Evolutionary conservation across 37 sponge, comb jelly and placozoan species (phyloP), one percentile per base, ranked within the genome.

Genomic region (Cladorhizidae sp.): DNA sequence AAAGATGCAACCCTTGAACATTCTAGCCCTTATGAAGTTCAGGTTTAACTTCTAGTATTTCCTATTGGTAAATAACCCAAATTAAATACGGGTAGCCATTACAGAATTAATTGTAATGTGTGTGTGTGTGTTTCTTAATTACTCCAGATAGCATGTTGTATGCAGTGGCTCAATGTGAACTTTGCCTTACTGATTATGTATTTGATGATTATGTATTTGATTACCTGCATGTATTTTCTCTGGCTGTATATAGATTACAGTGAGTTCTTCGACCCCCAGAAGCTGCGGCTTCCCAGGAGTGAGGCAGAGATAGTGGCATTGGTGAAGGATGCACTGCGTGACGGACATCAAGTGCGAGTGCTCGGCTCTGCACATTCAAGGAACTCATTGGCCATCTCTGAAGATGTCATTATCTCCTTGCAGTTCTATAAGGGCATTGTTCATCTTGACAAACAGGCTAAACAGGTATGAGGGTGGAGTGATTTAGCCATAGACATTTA

Each of bases 341-440:
- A 81, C 6, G 83, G 86, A 17, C 77, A 54, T n/a, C 72, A 45
- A 45, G 29, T 92, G 7, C 75, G 83, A 31, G 82, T 88, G 0
- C 42, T 92, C 0, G 93, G 90, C 12, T 76, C 93, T 21, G 89
- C 90, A 18, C 93, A 92, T 59, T 89, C 93, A 0, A 59, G 90
- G 67, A 85, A 81, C 1, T 45, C 80, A 33, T 40, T 92, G 38
- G 93, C 93, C 26, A 33, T 31, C 40, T 75, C 86, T 18, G 73
- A 83, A 0, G 73, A 83, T 0, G 86, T 72, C 52, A 45, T 85
- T 58, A n/a, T 80, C 65, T 88, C 93, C 0, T 49, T 92, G 45
- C 36, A 79, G 35, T 28, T 73, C 58, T 92, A 89, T 67, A 84
- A 43, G 32, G 93, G 93, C 39, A 28, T 87, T 33, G 83, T 87